These are phyloP conservation scores for Ariolimax columbianus DNA, from an alignment of 2,888 invertebrate genomes.

Conservation along the genomic window DNA sequence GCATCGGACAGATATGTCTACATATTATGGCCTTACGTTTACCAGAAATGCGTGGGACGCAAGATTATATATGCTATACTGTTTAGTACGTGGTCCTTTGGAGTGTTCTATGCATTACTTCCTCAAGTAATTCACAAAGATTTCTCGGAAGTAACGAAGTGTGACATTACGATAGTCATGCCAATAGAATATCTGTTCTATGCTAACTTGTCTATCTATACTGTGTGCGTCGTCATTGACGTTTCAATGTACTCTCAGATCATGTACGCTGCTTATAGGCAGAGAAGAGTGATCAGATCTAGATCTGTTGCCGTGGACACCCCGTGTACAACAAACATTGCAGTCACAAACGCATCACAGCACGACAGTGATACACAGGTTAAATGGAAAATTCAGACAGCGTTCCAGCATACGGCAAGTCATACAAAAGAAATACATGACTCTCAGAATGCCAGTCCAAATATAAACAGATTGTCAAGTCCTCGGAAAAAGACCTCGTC, in stretches of 20 bases:
- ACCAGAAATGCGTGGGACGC: not conserved
- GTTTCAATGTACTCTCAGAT: conserved; percentile 25
- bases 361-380: not conserved
- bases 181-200: conserved; percentile 31
- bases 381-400: not conserved
- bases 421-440: not conserved
- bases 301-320: not conserved
- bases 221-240: not conserved
- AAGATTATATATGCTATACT: not conserved
- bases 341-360: not conserved
- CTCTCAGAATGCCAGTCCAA: not conserved
- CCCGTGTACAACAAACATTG: not conserved
- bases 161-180: conserved; percentile 36
- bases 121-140: conserved; percentile 36
- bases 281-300: not conserved
- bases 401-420: not conserved
- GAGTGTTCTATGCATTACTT: conserved; percentile 15
- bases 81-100: conserved; percentile 7
- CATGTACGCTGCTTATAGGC: conserved; percentile 16
- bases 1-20: conserved; percentile 38
- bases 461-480: not conserved
- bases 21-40: conserved; percentile 27
- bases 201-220: not conserved
- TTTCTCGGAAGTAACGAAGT: not conserved
- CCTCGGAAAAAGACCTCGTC: not conserved